phyloP scores from a whole-genome alignment of 2,113 vertebrate genomes.

The Rousettus leschenaultii region DNA sequence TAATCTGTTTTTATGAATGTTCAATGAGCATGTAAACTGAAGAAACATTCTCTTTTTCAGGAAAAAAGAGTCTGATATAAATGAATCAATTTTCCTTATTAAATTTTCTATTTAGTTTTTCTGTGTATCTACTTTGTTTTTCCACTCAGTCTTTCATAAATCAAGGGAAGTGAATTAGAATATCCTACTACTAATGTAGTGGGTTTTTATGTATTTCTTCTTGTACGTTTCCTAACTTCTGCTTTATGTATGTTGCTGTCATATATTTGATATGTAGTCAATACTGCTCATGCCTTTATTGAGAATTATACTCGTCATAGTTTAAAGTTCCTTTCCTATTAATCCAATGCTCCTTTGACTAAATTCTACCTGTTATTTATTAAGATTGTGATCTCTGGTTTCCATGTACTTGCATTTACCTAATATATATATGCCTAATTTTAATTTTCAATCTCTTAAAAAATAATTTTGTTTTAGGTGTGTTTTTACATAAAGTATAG shows the following conservation, averaged over 20 bases:
- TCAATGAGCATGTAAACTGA: background rate
- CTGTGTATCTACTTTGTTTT: background rate
- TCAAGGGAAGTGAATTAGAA: background rate
- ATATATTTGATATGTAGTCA: background rate
- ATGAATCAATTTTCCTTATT: background rate
- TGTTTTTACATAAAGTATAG: background rate
- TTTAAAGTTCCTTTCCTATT: background rate
- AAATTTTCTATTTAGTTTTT: slow-evolving; percentile 2
- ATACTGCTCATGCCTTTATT: background rate
- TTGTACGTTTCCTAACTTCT: background rate
- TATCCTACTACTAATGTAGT: background rate
- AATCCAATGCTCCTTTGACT: background rate
- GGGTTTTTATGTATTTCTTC: background rate
- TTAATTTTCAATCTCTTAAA: slow-evolving; percentile 17
- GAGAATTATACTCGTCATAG: background rate
- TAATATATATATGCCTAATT: background rate
- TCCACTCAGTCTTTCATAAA: background rate
- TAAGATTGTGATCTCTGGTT: background rate
- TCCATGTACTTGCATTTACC: background rate
- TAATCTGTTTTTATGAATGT: background rate
- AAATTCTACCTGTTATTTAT: background rate
- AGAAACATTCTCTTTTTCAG: background rate
- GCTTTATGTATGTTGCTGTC: background rate
- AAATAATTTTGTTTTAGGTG: background rate
- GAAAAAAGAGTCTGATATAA: background rate